A percentile compares a stretch with the other conserved stretches of the same genome.
Evolutionary conservation across 2,797 vertebrate genomes (phyloP).

Genomic region (Poecilia gillii): DNA sequence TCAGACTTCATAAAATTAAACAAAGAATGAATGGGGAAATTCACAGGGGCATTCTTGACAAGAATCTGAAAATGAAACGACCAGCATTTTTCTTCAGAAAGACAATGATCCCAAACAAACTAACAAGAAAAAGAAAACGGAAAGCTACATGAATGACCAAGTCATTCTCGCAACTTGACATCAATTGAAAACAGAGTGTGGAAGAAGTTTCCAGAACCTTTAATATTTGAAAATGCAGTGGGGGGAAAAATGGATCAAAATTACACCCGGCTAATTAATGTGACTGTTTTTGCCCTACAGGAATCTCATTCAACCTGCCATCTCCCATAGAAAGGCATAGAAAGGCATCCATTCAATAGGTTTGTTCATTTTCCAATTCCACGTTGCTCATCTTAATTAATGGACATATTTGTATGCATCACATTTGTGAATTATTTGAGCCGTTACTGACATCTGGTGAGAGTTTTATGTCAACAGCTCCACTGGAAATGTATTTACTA

Average conservation of each 20-base stretch:
- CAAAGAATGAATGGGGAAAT: not conserved
- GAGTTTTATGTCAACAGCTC: not conserved
- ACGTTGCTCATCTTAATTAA: not conserved
- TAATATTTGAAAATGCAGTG: not conserved
- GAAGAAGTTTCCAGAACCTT: not conserved
- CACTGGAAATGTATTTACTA: not conserved
- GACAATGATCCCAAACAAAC: not conserved
- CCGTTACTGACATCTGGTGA: not conserved
- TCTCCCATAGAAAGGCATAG: not conserved
- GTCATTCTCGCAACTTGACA: not conserved
- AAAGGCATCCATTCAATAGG: not conserved
- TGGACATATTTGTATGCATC: not conserved
- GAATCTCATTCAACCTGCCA: not conserved
- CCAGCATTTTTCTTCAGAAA: not conserved
- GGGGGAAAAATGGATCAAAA: not conserved
- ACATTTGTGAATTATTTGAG: not conserved
- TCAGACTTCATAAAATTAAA: not conserved
- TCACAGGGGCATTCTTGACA: not conserved
- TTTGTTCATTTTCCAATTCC: not conserved
- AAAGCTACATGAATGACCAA: not conserved
- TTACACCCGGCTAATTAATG: not conserved
- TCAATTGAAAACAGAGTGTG: not conserved
- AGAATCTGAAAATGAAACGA: not conserved
- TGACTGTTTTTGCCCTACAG: not conserved
- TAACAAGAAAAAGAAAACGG: not conserved